Percentiles rank a stretch among this genome's conserved stretches.
phyloP scores from a whole-genome alignment of 2,888 invertebrate species.

The Exocentrus adspersus region DNA sequence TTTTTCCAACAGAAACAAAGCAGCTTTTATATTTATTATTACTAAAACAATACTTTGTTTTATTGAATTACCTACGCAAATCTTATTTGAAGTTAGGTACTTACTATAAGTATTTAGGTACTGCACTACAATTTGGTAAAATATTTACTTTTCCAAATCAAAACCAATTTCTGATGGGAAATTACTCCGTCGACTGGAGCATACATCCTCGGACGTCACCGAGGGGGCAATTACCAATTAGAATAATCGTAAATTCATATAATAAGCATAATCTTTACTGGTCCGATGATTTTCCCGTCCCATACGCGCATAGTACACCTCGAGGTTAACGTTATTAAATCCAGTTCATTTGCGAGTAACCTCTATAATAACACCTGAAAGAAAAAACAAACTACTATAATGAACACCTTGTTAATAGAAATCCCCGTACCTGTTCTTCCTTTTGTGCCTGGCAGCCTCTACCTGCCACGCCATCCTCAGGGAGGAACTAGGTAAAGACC shows the following conservation, averaged over 20 bases:
- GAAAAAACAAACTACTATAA: background rate
- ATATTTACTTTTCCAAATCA: too few relatives aligned
- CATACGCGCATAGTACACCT: background rate
- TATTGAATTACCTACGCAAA: too few relatives aligned
- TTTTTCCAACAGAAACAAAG: too few relatives aligned
- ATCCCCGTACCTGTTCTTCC: background rate
- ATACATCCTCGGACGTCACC: background rate
- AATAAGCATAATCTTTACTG: conserved; percentile 6
- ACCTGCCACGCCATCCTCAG: background rate
- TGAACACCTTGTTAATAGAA: too few relatives aligned
- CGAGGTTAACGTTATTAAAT: conserved; percentile 16
- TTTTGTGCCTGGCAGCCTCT: background rate
- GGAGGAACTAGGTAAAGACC: conserved; percentile 17
- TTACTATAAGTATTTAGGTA: too few relatives aligned
- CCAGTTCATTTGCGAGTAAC: background rate
- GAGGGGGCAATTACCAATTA: background rate
- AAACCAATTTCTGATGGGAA: too few relatives aligned
- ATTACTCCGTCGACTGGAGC: background rate
- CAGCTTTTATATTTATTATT: too few relatives aligned
- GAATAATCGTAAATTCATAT: background rate
- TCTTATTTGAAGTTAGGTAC: too few relatives aligned
- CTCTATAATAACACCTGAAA: background rate
- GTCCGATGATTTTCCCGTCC: background rate
- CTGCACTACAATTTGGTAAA: too few relatives aligned
- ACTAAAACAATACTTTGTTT: too few relatives aligned